Conservation (phyloP, 2,797 vertebrate species). For the Presbytis comata region DNA sequence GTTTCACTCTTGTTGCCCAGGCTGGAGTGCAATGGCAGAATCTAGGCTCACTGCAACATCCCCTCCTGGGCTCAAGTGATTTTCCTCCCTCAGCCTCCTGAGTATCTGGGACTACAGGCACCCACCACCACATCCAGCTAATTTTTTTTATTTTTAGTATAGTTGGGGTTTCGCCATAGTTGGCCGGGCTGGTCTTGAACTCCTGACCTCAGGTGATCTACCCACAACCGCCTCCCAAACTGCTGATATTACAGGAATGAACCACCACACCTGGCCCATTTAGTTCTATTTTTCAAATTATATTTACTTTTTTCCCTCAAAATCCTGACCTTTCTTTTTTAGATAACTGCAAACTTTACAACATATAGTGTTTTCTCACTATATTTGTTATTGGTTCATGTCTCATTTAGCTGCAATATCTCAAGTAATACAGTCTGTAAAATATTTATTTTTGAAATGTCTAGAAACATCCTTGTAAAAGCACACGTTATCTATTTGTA, state of each 20-base stretch:
- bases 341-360: background rate
- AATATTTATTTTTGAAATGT: background rate
- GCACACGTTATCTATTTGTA: background rate
- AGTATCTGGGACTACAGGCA: background rate
- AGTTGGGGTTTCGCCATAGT: background rate
- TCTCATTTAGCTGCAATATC: background rate
- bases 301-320: background rate
- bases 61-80: background rate
- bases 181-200: background rate
- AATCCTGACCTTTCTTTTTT: background rate
- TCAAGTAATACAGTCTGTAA: background rate
- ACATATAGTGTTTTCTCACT: background rate
- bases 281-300: background rate
- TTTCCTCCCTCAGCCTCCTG: background rate
- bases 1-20: background rate
- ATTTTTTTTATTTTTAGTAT: background rate
- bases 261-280: background rate
- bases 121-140: background rate
- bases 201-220: background rate
- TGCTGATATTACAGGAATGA: background rate
- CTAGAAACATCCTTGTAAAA: background rate
- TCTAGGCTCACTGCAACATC: background rate
- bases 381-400: background rate
- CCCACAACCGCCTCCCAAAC: background rate
- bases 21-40: background rate